Base-by-base conservation (phyloP, 2,888 invertebrate species). In the Clusia tigrina region DNA sequence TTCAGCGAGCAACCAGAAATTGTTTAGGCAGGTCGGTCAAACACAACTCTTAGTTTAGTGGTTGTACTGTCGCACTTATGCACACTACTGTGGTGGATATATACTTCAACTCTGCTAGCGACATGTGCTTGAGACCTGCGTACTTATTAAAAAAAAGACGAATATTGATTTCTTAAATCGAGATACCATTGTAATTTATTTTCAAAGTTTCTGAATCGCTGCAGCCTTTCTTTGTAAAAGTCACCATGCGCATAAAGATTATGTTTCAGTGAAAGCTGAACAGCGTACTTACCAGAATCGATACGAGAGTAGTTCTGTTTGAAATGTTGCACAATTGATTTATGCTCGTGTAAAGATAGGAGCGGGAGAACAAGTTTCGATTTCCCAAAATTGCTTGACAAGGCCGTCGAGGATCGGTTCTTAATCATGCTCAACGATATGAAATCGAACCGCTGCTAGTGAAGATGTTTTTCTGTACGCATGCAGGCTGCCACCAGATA, bases 121-220 rank as follows among this genome's bases (percentile, higher is more conserved):
- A 22, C 52, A 20, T 22, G 62, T 46, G 12, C n/a, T 32, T 2
- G 1, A 1, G 58, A 32, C 0, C 25, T n/a, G 24, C 25, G 24
- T 12, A 37, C 23, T 37, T n/a, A 17, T 58, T 58, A 2, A 65
- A 9, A 59, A 58, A 65, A 65, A 18, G 22, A 5, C 20, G 6
- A 15, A 48, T 67, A 67, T n/a, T 62, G 25, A 25, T 46, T 37
- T 52, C 60, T 63, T 46, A 66, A 37, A 15, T 56, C 51, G 0
- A 26, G 26, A 37, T 67, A 60, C n/a, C 38, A 51, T 22, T 55
- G 24, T 48, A 68, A 60, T 32, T 58, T 68, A 38, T 23, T 62
- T 62, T 67, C 68, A 10, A 67, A 53, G 53, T 52, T 54, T 18
- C 55, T 55, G 58, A 70, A 66, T 24, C 69, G 60, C 2, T 58